These are phyloP conservation scores for Chauna torquata DNA, from an alignment of 2,113 vertebrate species.

Conservation along the genomic window DNA sequence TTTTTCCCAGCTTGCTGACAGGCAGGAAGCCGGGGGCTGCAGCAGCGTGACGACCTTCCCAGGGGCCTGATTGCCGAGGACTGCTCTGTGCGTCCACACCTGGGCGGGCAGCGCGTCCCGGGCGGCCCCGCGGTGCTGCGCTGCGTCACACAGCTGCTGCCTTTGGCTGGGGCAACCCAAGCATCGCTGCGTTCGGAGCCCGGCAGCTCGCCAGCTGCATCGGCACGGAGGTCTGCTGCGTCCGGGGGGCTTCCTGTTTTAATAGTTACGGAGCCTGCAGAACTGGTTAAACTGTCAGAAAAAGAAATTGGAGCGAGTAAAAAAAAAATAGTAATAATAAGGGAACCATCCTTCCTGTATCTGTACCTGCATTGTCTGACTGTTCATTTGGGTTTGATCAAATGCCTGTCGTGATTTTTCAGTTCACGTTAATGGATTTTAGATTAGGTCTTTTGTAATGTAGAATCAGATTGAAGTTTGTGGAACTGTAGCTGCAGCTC, in stretches of 20 bases:
- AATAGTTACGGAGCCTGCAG: constrained; percentile 33
- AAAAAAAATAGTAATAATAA: neutral
- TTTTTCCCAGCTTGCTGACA: constrained; percentile 17
- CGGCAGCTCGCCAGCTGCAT: constrained; percentile 24
- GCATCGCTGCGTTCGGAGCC: neutral
- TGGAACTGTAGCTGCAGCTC: neutral
- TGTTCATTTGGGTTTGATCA: neutral
- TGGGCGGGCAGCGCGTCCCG: constrained; percentile 30
- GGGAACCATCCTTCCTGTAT: constrained; percentile 16
- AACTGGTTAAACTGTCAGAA: constrained; percentile 37
- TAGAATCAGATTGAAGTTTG: neutral
- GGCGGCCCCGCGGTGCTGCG: constrained; percentile 1
- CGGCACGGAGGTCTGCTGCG: constrained; percentile 27
- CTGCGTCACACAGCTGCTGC: neutral
- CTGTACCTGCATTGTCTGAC: neutral
- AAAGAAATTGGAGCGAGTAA: neutral
- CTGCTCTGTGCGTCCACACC: neutral
- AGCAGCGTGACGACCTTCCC: neutral
- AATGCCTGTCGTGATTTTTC: neutral
- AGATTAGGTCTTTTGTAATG: neutral
- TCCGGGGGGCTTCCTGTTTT: constrained; percentile 53
- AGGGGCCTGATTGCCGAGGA: neutral
- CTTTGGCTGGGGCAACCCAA: neutral
- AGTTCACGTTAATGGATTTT: neutral
- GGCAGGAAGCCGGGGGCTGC: constrained; percentile 54